Evolutionary conservation across 1,140 invertebrate species (phyloP), one percentile per base, ranked within the genome.

Genomic region (Pseudomyrmex pallidus): DNA sequence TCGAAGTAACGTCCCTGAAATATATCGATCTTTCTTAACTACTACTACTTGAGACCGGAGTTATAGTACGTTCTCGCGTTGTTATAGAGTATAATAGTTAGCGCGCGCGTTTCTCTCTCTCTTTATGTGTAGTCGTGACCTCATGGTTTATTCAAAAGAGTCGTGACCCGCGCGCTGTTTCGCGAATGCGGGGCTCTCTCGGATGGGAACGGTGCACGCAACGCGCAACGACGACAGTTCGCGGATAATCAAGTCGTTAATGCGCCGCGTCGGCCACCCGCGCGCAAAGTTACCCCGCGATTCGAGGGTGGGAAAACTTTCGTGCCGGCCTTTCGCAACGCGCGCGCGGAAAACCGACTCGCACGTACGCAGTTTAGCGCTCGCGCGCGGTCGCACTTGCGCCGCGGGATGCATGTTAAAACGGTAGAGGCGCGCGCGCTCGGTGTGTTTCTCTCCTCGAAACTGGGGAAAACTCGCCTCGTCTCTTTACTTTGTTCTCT

Each of bases 221-320:
- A 35, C 35, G 35, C 74, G 66, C 22, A 50, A 57, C 25, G 35
- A 62, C 57, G 57, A 54, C 20, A 56, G 54, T 62, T 87, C 72
- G 72, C 80, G 86, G 85, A 87, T 87, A 85, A 87, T 87, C 82
- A 70, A 77, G 70, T 85, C 82, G 82, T 84, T 87, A 84, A 87
- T 82, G 61, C 70, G 86, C 62, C 67, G 46, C 73, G 35, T 76
- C 72, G 66, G 44, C 9, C 46, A 52, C 59, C 68, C 68, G 72
- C 62, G 54, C 50, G 56, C 44, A 3, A 72, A 74, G 57, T 74
- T 82, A 59, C 13, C n/a, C 68, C 50, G 4, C 57, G 74, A 82
- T 63, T 10, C 17, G 66, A 0, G 44, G 10, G 15, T 20, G 66
- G 12, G 54, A 83, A 87, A 87, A 61, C 77, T 86, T 84, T 20